Conservation (phyloP, 2,888 invertebrate species). For the Dynastes hyllus region DNA sequence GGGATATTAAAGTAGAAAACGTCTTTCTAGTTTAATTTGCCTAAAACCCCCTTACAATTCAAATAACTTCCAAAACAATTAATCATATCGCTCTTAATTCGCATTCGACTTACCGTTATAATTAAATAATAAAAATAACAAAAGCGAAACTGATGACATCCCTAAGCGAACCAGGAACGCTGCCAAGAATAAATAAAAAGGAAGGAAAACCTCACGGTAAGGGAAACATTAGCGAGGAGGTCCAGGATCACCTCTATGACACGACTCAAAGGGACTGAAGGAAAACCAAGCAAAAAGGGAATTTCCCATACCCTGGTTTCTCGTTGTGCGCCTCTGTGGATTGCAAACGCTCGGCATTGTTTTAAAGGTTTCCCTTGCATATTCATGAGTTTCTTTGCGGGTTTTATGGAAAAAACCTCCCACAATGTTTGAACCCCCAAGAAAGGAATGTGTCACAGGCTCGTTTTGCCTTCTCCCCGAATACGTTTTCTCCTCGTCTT, state of each 20-base stretch:
- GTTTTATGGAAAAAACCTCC: no score
- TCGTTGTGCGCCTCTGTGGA: conserved; percentile 44
- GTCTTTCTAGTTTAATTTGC: no score
- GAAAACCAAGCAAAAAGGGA: conserved; percentile 22
- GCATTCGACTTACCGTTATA: conserved; percentile 26
- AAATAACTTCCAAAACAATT: conserved; percentile 46
- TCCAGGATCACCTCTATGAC: background rate
- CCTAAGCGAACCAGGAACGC: background rate
- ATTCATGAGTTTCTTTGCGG: conserved; percentile 58
- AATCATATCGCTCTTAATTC: conserved; percentile 44
- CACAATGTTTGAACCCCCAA: conserved; percentile 55
- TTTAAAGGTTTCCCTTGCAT: conserved; percentile 54
- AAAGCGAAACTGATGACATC: conserved; percentile 31
- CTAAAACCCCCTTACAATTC: no score
- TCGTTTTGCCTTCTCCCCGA: background rate
- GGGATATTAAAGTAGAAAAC: background rate
- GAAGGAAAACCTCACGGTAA: background rate
- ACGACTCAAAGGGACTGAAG: background rate
- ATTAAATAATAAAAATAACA: conserved; percentile 43
- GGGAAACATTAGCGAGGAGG: conserved; percentile 3
- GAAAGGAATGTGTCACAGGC: conserved; percentile 22
- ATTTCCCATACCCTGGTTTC: background rate
- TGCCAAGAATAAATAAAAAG: conserved; percentile 14
- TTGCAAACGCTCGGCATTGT: conserved; percentile 52
- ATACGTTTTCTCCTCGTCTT: background rate